A percentile compares a stretch with the other conserved stretches of the same genome.
These are phyloP conservation scores for Hylaeus anthracinus DNA, from an alignment of 1,140 invertebrate species.

Conservation along the genomic window DNA sequence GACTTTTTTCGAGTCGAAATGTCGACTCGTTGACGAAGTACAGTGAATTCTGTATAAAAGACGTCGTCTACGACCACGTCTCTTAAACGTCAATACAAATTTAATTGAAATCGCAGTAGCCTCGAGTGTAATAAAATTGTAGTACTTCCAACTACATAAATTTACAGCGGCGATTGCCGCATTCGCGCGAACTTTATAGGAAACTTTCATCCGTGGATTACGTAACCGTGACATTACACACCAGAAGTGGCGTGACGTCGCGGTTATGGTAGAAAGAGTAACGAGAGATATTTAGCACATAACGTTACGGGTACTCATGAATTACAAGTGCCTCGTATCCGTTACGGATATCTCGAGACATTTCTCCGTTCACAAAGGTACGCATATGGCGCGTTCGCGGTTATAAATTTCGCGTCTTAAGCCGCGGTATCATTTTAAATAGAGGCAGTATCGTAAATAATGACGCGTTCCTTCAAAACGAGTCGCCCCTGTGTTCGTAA, in stretches of 20 bases:
- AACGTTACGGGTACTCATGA: conserved; percentile 42
- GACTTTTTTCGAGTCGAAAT: too few species aligned
- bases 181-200: neutral
- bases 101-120: too few species aligned
- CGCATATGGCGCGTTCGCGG: conserved; percentile 25
- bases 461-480: conserved; percentile 32
- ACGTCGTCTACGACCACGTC: too few species aligned
- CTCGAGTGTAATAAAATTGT: too few species aligned
- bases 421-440: conserved; percentile 44
- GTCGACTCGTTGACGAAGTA: too few species aligned
- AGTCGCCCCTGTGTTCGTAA: conserved; percentile 22
- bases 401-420: conserved; percentile 48
- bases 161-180: neutral
- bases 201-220: neutral
- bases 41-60: too few species aligned
- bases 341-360: conserved; percentile 31
- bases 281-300: conserved; percentile 39
- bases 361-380: conserved; percentile 30
- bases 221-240: neutral
- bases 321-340: conserved; percentile 42
- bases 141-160: too few species aligned
- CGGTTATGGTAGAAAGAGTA: conserved; percentile 13
- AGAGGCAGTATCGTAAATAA: conserved; percentile 48
- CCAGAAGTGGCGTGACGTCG: conserved; percentile 3
- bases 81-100: too few species aligned